These are phyloP conservation scores for Drosophila seguyi DNA, from an alignment of 1,140 invertebrate species.

Conservation along the genomic window DNA sequence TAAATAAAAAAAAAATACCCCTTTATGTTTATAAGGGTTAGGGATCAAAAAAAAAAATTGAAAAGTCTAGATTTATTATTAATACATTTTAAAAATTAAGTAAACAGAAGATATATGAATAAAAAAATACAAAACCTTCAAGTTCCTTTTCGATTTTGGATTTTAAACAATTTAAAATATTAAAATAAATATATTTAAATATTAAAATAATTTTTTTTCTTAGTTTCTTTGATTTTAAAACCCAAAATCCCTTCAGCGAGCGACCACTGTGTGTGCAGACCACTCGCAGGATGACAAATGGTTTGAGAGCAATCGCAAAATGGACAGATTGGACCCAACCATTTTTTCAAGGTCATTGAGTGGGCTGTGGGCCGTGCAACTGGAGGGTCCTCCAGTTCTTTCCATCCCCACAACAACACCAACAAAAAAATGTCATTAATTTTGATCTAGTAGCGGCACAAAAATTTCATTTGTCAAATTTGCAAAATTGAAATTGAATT, in stretches of 20 bases:
- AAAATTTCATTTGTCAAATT: slow-evolving; percentile 78
- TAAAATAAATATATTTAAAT: too few relatives aligned
- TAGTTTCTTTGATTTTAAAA: not conserved
- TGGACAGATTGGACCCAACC: slow-evolving; percentile 19
- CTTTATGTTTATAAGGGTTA: too few relatives aligned
- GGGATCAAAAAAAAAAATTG: too few relatives aligned
- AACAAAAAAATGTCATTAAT: slow-evolving; percentile 65
- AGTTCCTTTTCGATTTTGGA: too few relatives aligned
- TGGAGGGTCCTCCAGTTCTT: not conserved
- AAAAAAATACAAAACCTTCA: too few relatives aligned
- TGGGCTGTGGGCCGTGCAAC: slow-evolving; percentile 58
- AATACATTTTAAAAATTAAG: too few relatives aligned
- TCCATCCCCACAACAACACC: not conserved
- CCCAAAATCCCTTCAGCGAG: not conserved
- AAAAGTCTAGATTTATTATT: too few relatives aligned
- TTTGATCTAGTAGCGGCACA: slow-evolving; percentile 42
- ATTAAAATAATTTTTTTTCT: too few relatives aligned
- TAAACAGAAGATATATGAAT: too few relatives aligned
- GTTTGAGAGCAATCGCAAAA: slow-evolving; percentile 3
- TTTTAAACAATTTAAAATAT: too few relatives aligned
- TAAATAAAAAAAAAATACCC: too few relatives aligned
- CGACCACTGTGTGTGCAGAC: not conserved
- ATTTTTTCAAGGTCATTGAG: slow-evolving; percentile 40
- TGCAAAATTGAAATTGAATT: slow-evolving; percentile 78
- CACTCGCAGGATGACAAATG: slow-evolving; percentile 20